These are phyloP conservation scores for Plebejus anna DNA, from an alignment of 2,888 invertebrate genomes.

Conservation along the genomic window DNA sequence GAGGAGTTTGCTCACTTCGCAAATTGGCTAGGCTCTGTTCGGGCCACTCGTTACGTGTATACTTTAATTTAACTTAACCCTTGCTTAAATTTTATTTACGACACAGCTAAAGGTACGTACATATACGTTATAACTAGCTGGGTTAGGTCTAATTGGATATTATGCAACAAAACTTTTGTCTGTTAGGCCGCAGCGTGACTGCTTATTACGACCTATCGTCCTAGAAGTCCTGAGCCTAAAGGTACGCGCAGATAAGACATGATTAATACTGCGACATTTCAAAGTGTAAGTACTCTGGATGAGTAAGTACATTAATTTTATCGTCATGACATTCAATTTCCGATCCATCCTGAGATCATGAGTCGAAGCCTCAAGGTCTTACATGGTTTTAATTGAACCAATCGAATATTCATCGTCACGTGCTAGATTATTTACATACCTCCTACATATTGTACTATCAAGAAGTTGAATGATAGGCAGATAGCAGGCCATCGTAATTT, in stretches of 20 bases:
- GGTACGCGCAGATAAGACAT: no score
- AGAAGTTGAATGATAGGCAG: no score
- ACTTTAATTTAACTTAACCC: conserved; percentile 47
- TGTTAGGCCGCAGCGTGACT: no score
- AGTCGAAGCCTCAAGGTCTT: background rate
- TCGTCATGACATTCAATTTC: background rate
- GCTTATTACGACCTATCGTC: no score
- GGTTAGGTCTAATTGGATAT: no score
- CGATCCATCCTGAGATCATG: background rate
- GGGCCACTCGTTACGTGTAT: conserved; percentile 45
- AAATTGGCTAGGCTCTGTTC: conserved; percentile 59
- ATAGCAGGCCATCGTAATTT: no score
- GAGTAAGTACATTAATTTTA: no score
- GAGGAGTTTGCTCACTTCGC: conserved; percentile 57
- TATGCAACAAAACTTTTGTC: no score
- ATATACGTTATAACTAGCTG: no score
- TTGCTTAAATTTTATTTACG: conserved; percentile 32
- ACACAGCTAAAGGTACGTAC: background rate
- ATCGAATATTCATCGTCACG: conserved; percentile 31
- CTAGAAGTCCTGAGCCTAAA: no score
- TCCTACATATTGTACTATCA: conserved; percentile 41
- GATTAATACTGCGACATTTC: no score
- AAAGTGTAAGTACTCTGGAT: no score
- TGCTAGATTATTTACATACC: conserved; percentile 39
- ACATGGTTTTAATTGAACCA: conserved; percentile 17